Base-by-base conservation (phyloP, 2,888 invertebrate species). In the Dusona sp. region DNA sequence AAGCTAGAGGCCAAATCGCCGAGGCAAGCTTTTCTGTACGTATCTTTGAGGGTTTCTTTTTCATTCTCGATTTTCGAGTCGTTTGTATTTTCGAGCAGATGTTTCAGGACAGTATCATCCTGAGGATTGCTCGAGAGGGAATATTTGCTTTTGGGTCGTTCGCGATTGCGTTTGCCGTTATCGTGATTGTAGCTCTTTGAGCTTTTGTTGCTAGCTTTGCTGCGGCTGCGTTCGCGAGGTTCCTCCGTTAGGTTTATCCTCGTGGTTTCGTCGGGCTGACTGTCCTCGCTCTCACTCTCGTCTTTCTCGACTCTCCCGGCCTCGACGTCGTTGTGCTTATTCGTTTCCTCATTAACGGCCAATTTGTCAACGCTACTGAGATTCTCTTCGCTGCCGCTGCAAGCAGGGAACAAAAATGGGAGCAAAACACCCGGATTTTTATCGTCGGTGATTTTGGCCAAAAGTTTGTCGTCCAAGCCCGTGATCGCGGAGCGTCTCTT, bases 401-500 rank as follows among this genome's bases (percentile, higher is more conserved):
- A 95, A 16, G 96, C 94, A 0, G 96, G 96, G 87, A 96, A 96
- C 48, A 96, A 89, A 88, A 94, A 93, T 22, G 94, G 93, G 45
- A 94, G 85, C 36, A 94, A 72, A 85, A 92, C 89, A 3, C 90
- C 92, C 3, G 91, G 90, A 33, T 90, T 91, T 78, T 92, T 93
- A 1, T 88, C 90, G 33, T 92, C 91, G 0, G 87, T 54, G 42
- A 92, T 83, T 75, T 92, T 92, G 0, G 90, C 83, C 61, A 93
- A 87, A 1, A 90, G 81, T 80, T 94, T 94, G 1, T 94, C 95
- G 77, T 95, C 95, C 65, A 96, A 89, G 2, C 95, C 95, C 2
- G 95, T 95, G 68, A 94, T 94, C 0, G 94, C 95, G 1, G 95
- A 93, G 70, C 96, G 93, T 77, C 96, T 93, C 79, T 95, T 95